Conservation (phyloP, 2,888 invertebrate species). For the Barypeithes pellucidus region DNA sequence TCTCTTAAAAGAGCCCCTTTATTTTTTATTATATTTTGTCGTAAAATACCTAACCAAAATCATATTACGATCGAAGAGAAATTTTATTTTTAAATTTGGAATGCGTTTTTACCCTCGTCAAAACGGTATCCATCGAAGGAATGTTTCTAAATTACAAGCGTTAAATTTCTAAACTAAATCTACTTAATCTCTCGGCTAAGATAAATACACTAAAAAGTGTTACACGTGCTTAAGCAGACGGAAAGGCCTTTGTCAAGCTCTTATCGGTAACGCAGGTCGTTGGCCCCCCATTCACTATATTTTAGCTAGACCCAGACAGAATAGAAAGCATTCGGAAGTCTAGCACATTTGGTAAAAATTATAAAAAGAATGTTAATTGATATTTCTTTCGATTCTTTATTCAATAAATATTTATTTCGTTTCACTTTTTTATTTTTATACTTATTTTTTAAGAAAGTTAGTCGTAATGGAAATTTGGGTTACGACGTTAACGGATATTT, state of each 20-base stretch:
- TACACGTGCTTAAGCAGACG: conserved; percentile 22
- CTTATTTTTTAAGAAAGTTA: conserved; percentile 1
- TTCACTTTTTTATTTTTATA: conserved; percentile 2
- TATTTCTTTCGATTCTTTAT: background rate
- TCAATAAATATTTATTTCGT: conserved; percentile 4
- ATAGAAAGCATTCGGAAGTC: conserved; percentile 28
- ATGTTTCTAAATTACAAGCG: conserved; percentile 6
- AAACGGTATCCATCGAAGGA: background rate
- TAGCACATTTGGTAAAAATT: conserved; percentile 14
- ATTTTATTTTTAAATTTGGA: background rate
- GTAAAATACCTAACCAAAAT: too few species aligned
- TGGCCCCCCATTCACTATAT: conserved; percentile 36
- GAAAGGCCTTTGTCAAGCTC: conserved; percentile 39
- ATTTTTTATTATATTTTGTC: too few species aligned
- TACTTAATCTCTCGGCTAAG: conserved; percentile 18
- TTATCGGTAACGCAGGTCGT: conserved; percentile 40
- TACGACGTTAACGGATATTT: background rate
- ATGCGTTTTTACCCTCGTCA: background rate
- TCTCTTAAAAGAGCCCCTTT: too few species aligned
- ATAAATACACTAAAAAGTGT: conserved; percentile 30
- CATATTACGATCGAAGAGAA: too few species aligned
- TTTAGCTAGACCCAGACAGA: conserved; percentile 28
- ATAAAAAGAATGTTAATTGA: conserved; percentile 16
- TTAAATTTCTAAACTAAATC: conserved; percentile 13
- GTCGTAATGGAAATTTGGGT: background rate